A percentile compares a stretch with the other conserved stretches of the same genome.
Conservation (phyloP, 1,140 invertebrate genomes). For the Kradibia gibbosae region DNA sequence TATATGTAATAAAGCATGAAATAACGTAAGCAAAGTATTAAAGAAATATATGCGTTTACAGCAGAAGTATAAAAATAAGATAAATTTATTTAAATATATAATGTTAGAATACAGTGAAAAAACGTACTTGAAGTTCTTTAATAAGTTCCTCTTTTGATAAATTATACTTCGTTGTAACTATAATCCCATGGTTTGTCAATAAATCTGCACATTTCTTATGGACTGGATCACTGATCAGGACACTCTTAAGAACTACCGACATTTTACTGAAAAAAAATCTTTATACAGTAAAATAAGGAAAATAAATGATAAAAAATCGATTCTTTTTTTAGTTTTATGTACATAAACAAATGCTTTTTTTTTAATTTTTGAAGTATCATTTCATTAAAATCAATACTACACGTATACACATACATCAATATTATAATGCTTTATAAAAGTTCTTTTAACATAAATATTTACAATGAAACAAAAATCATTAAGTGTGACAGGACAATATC, state of each 20-base stretch:
- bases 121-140: constrained; percentile 78
- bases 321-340: neutral
- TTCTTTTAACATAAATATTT: no score
- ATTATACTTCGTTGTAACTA: constrained; percentile 87
- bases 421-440: no score
- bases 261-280: constrained; percentile 59
- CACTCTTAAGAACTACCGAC: constrained; percentile 74
- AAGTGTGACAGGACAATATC: no score
- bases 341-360: no score
- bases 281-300: neutral
- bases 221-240: constrained; percentile 94
- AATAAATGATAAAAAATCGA: neutral
- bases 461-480: no score
- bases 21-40: neutral
- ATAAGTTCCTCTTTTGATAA: constrained; percentile 88
- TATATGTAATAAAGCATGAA: neutral
- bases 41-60: neutral
- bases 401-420: no score
- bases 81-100: neutral
- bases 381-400: no score
- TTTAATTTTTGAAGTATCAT: no score
- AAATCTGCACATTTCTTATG: constrained; percentile 88
- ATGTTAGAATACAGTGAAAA: neutral
- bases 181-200: constrained; percentile 83
- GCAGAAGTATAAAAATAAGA: neutral